Evolutionary conservation across 2,113 vertebrate species (phyloP).

Genomic region (Lampris megalopsis): DNA sequence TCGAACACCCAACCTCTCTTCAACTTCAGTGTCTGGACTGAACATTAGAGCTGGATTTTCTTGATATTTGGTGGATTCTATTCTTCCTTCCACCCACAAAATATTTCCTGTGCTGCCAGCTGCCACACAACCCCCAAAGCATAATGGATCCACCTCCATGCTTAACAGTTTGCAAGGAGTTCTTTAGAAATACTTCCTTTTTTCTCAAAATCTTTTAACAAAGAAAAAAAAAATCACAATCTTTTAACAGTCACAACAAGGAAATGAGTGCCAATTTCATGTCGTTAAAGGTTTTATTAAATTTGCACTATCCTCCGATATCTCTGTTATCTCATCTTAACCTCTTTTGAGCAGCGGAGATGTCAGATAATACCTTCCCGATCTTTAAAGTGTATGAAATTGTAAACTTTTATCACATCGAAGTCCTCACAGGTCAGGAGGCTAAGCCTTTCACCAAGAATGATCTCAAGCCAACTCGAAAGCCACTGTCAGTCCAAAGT

Average conservation of each 20-base stretch:
- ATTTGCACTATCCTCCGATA: background rate
- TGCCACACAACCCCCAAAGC: too few relatives aligned
- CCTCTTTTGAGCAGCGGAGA: constrained; percentile 6
- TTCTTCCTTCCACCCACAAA: too few relatives aligned
- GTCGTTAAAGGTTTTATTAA: background rate
- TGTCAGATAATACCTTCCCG: constrained; percentile 82
- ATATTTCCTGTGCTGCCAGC: too few relatives aligned
- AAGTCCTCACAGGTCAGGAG: constrained; percentile 81
- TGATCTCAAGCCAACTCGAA: constrained; percentile 79
- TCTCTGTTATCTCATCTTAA: too few relatives aligned
- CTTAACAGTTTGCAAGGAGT: too few relatives aligned
- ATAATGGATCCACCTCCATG: too few relatives aligned
- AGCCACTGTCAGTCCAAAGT: constrained; percentile 34
- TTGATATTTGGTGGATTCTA: too few relatives aligned
- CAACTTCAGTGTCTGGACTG: too few relatives aligned
- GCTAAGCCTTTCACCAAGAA: constrained; percentile 81
- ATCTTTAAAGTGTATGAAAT: constrained; percentile 77
- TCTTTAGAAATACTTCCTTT: too few relatives aligned
- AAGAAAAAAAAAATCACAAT: constrained; percentile 48
- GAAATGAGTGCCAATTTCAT: constrained; percentile 66
- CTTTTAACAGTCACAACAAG: background rate
- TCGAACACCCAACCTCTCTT: too few relatives aligned
- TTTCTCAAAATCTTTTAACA: too few relatives aligned
- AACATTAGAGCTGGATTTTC: too few relatives aligned
- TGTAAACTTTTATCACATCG: constrained; percentile 77